Conservation (phyloP, 1,140 invertebrate genomes). For the Drosophila aff. region DNA sequence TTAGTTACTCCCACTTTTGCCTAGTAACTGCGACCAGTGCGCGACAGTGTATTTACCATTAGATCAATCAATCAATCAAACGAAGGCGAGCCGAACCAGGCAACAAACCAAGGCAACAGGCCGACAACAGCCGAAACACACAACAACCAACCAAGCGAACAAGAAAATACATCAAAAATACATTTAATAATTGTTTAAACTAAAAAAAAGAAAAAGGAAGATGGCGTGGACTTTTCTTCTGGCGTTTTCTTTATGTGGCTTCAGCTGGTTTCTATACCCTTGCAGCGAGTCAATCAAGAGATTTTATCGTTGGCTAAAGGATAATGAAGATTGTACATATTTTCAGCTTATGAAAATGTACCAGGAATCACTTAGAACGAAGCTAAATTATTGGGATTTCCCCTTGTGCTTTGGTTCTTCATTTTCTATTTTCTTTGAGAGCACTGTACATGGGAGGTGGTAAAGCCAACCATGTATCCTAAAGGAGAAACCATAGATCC, state of each 20-base stretch:
- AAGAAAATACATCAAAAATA: slow-evolving; percentile 42
- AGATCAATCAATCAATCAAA: slow-evolving; percentile 32
- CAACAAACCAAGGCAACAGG: slow-evolving; percentile 6
- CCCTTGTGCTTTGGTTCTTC: not conserved
- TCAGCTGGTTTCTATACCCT: not conserved
- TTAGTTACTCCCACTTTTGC: slow-evolving; percentile 28
- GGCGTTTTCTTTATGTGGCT: not conserved
- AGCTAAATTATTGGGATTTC: not conserved
- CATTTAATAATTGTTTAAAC: slow-evolving; percentile 21
- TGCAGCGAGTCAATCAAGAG: not conserved
- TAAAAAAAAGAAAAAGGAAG: not conserved
- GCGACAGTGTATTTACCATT: slow-evolving; percentile 18
- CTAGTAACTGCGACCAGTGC: slow-evolving; percentile 6
- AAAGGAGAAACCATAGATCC: not conserved
- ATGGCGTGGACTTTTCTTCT: not conserved
- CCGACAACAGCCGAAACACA: slow-evolving; percentile 4
- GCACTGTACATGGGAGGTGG: not conserved
- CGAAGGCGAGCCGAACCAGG: not conserved
- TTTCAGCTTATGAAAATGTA: not conserved
- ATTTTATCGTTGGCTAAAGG: not conserved
- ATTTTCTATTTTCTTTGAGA: not conserved
- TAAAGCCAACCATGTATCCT: not conserved
- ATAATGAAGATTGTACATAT: not conserved
- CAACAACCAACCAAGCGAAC: slow-evolving; percentile 20
- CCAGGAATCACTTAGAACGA: not conserved